These are phyloP conservation scores for Bombus huntii DNA, from an alignment of 1,140 invertebrate species.

Conservation along the genomic window DNA sequence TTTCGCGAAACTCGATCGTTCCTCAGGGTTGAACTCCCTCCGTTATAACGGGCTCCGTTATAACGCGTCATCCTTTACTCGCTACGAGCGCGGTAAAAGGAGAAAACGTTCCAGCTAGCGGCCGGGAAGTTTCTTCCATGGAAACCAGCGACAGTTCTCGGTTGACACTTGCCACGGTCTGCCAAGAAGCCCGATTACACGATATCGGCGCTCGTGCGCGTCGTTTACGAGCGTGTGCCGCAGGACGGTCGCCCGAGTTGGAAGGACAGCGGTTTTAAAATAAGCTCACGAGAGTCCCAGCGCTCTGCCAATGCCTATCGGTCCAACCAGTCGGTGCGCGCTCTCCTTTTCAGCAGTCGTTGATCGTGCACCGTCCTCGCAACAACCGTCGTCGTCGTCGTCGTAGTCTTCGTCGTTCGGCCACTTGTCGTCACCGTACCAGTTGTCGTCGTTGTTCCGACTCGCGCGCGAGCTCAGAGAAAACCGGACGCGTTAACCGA, in stretches of 20 bases:
- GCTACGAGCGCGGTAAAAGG: no score
- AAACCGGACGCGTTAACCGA: neutral
- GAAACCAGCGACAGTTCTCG: constrained; percentile 10
- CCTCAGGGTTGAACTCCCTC: neutral
- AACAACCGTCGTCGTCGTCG: constrained; percentile 57
- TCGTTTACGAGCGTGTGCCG: constrained; percentile 39
- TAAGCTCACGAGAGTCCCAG: constrained; percentile 72
- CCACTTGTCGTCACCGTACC: neutral
- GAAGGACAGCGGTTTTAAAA: constrained; percentile 82
- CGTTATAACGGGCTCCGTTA: neutral
- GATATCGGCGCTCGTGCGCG: constrained; percentile 13
- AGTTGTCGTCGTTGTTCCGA: neutral
- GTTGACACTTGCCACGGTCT: constrained; percentile 25
- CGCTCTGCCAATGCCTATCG: constrained; percentile 74
- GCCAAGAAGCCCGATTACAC: constrained; percentile 42
- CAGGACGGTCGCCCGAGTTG: constrained; percentile 62
- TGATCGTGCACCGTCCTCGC: constrained; percentile 76
- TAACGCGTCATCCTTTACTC: neutral
- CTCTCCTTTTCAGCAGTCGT: constrained; percentile 73
- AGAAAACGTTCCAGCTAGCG: neutral
- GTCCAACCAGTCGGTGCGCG: constrained; percentile 55
- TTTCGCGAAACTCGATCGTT: constrained; percentile 1
- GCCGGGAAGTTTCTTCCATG: neutral
- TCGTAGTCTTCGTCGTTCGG: constrained; percentile 8
- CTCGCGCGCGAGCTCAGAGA: neutral